phyloP scores from a whole-genome alignment of 30 jellyfish, hydroid and myxozoan species.

The Turritopsis rubra region DNA sequence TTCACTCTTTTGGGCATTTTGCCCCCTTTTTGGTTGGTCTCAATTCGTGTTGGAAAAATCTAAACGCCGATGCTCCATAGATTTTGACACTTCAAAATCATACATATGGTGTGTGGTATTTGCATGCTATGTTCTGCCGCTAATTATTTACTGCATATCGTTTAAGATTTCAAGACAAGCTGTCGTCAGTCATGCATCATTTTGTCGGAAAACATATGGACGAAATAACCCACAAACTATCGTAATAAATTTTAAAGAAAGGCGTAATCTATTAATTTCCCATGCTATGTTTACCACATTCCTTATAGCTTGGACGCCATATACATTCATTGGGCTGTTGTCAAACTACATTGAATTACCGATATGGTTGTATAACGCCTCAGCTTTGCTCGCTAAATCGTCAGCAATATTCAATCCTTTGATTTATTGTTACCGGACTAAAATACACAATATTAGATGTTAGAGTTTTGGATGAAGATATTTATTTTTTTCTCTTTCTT shows the following conservation, averaged over 20 bases:
- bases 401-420: slow-evolving; percentile 6
- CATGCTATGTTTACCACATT: not conserved
- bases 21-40: not conserved
- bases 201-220: not conserved
- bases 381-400: slow-evolving; percentile 8
- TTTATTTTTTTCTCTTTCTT: too few relatives aligned
- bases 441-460: not conserved
- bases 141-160: not conserved
- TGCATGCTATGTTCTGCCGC: not conserved
- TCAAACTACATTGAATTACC: not conserved
- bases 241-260: not conserved
- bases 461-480: too few relatives aligned
- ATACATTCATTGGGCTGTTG: not conserved
- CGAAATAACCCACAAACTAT: not conserved
- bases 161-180: not conserved
- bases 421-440: not conserved
- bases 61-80: not conserved
- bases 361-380: not conserved
- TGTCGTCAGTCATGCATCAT: not conserved
- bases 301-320: slow-evolving; percentile 14
- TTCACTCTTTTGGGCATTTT: not conserved
- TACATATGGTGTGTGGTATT: not conserved
- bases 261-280: not conserved
- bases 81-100: not conserved
- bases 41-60: not conserved